Base-by-base conservation (phyloP, 2,113 vertebrate genomes). In the Cynocephalus volans region DNA sequence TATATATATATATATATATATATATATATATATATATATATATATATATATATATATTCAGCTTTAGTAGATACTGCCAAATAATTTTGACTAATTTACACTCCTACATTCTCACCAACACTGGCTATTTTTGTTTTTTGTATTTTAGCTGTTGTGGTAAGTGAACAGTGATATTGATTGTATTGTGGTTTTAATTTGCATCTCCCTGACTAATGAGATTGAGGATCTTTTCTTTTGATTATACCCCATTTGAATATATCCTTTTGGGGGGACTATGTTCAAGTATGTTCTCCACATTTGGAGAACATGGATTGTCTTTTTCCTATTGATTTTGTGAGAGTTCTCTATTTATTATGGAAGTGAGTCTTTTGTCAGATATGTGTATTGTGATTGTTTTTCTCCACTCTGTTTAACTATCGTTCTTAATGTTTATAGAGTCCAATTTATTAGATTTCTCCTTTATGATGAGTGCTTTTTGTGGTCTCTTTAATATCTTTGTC, bases 121-220 rank as follows among this genome's bases (percentile, higher is more conserved):
- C 56, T 64, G 41, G n/a, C 6, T 88, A 21, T 87, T 76, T 87
- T 83, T 73, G 5, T 86, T 23, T 94, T 14, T 92, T 19, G 3
- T 83, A 87, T 72, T 83, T 83, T 50, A 91, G 36, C 48, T 15
- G 1, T 82, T 65, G 45, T 95, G 75, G 17, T 31, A 7, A 88
- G 48, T 72, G 62, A 76, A 54, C 24, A 69, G 28, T 41, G 14
- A 52, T 62, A 60, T 1, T 52, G 70, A 95, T 89, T 88, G 14
- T 69, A 41, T 72, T 62, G 28, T 93, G 54, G 18, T 90, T 95
- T 93, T 90, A 75, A 93, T 85, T 70, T 88, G 19, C 33, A 36
- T 67, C 28, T 93, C 48, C 41, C 50, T 88, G 52, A 23, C 65
- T 79, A 72, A 88, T 50, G 48, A 83, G 77, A n/a, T 93, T 73